Evolutionary conservation across 2,113 vertebrate species (phyloP), one percentile per base, ranked within the genome.

Genomic region (Prunella fulvescens): DNA sequence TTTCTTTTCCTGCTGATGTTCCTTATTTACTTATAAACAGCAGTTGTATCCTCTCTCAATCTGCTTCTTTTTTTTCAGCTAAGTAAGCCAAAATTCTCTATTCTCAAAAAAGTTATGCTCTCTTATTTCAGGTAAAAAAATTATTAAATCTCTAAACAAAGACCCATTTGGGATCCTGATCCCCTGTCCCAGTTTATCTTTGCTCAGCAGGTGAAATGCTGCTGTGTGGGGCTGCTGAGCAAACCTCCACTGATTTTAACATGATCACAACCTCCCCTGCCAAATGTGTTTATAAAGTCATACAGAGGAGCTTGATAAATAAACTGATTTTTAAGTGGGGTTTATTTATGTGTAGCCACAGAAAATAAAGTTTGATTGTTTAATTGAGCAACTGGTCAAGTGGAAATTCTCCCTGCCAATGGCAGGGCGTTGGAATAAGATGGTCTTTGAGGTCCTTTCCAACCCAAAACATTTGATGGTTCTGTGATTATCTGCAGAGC

Each of bases 1-100:
- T 93, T 90, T 88, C 33, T 76, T 90, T 61, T 86, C 82, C 81
- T 86, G 71, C 71, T 82, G 45, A 83, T 88, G 35, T 14, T 77
- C 39, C 16, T 91, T 73, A 42, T 73, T 61, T n/a, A 51, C 58
- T 65, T 57, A 56, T 5, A 88, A 93, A 73, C 37, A 77, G 31
- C 58, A 65, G 24, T 25, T 62, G 6, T 24, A 65, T 56, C 40
- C 22, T 90, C 48, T 28, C 40, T 82, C 53, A 73, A 35, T 5
- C 48, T 67, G 7, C 14, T 42, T 24, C 62, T 66, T 69, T 72
- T 25, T 37, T 24, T 51, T 31, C 3, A 73, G 29, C 14, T 74
- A 56, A 64, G 40, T 47, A 73, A 90, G 35, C 25, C 19, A 57
- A 31, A 45, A 12, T 33, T 78, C n/a, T 83, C 37, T 20, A 23